Conservation (phyloP, 2,888 invertebrate genomes). For the Anthophora plumipes region DNA sequence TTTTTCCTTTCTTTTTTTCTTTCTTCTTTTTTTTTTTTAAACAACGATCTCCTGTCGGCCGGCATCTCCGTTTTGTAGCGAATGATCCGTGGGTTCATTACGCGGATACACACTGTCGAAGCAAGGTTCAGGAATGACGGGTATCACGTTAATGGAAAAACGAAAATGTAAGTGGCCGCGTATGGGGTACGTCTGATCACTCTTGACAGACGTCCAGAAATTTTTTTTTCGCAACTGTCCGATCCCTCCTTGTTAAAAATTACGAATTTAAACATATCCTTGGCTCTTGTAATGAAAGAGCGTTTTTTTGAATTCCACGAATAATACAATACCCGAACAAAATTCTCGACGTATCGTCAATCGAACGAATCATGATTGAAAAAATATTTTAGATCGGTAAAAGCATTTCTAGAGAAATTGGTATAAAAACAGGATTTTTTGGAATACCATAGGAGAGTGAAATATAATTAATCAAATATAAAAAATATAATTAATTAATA, state of each 20-base stretch:
- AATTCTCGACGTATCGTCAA: too few species aligned
- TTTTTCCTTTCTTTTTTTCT: slow-evolving; percentile 24
- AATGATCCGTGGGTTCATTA: slow-evolving; percentile 52
- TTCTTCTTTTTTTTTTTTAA: slow-evolving; percentile 58
- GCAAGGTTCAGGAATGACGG: slow-evolving; percentile 43
- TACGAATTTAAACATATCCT: neutral
- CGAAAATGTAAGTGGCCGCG: slow-evolving; percentile 36
- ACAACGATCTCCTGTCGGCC: slow-evolving; percentile 51
- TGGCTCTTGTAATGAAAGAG: neutral
- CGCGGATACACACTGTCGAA: slow-evolving; percentile 33
- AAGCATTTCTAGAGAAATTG: too few species aligned
- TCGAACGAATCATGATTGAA: too few species aligned
- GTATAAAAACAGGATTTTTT: too few species aligned
- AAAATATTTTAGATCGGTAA: too few species aligned
- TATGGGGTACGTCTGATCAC: slow-evolving; percentile 18
- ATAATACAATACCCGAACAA: too few species aligned
- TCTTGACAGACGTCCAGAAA: slow-evolving; percentile 13
- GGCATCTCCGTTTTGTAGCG: slow-evolving; percentile 48
- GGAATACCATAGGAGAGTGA: too few species aligned
- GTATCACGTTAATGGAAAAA: slow-evolving; percentile 54
- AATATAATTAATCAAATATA: too few species aligned
- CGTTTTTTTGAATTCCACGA: too few species aligned
- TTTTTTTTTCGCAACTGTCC: slow-evolving; percentile 13
- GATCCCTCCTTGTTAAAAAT: neutral
- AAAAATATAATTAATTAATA: too few species aligned